Conservation (phyloP, 1,140 invertebrate genomes). For the Venustaconcha ellipsiformis region DNA sequence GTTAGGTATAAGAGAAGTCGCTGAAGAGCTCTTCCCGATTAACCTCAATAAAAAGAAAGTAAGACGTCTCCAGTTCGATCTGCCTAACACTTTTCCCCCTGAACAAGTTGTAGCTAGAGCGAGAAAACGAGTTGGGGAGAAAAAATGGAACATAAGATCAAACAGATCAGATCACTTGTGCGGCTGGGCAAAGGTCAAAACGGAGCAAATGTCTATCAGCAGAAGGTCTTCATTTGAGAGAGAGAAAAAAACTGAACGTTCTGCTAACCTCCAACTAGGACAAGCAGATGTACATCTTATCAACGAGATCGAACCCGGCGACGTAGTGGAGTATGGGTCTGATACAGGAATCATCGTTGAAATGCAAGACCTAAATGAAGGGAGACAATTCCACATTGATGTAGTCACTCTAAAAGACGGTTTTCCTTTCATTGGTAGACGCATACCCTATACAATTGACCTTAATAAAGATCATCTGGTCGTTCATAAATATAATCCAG, state of each 20-base stretch:
- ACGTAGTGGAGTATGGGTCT: not conserved
- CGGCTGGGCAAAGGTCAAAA: conserved; percentile 13
- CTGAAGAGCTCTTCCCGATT: no score
- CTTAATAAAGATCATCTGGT: no score
- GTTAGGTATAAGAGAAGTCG: no score
- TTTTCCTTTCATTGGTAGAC: no score
- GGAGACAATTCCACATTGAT: conserved; percentile 5
- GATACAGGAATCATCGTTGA: conserved; percentile 1
- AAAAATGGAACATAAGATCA: not conserved
- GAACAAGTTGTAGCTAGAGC: not conserved
- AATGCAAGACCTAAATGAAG: not conserved
- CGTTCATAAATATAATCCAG: no score
- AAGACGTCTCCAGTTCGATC: no score
- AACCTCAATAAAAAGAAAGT: no score
- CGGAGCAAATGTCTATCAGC: no score
- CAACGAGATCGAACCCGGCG: conserved; percentile 3
- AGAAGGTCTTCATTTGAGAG: not conserved
- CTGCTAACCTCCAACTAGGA: not conserved
- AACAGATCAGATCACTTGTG: conserved; percentile 23
- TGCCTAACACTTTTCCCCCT: not conserved
- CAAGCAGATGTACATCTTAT: conserved; percentile 2
- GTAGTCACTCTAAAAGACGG: not conserved
- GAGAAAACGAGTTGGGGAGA: conserved; percentile 11
- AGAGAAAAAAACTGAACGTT: not conserved
- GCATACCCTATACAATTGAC: no score